Percentiles rank a stretch among this genome's conserved stretches.
These are phyloP conservation scores for Morus bassanus DNA, from an alignment of 2,797 vertebrate genomes.

Conservation along the genomic window DNA sequence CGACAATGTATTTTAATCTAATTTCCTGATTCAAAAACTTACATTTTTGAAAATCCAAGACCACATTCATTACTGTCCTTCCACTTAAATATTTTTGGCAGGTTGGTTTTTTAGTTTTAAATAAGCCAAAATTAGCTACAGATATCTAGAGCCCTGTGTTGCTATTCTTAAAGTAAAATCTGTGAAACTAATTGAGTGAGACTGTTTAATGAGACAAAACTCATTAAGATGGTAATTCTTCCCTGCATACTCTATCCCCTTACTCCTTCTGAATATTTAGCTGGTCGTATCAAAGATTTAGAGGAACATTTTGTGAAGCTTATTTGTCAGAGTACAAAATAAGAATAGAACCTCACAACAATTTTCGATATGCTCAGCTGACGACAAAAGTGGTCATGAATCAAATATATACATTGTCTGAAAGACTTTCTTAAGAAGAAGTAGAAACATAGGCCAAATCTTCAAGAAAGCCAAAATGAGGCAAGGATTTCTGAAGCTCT, in stretches of 20 bases:
- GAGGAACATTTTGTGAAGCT: constrained; percentile 26
- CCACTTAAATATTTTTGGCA: constrained; percentile 35
- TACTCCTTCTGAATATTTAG: constrained; percentile 52
- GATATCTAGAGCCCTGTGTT: constrained; percentile 35
- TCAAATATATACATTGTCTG: neutral
- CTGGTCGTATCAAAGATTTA: constrained; percentile 6
- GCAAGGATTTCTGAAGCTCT: neutral
- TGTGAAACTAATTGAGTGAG: constrained; percentile 56
- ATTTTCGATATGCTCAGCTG: neutral
- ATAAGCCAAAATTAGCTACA: constrained; percentile 50
- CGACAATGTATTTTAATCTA: neutral
- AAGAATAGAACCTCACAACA: neutral
- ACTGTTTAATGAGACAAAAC: constrained; percentile 60
- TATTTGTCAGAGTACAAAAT: constrained; percentile 29
- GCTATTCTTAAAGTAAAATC: constrained; percentile 61
- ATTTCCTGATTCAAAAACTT: neutral
- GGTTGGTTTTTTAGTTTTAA: constrained; percentile 54
- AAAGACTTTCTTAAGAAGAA: neutral
- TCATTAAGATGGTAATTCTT: constrained; percentile 64
- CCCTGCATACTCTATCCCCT: neutral
- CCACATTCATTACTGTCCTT: constrained; percentile 3
- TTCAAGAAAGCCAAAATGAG: neutral
- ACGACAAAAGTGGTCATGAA: neutral
- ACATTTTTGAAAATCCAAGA: neutral
- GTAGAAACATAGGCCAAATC: neutral